phyloP scores from a whole-genome alignment of 2,888 invertebrate genomes.

The Spilarctia lutea region DNA sequence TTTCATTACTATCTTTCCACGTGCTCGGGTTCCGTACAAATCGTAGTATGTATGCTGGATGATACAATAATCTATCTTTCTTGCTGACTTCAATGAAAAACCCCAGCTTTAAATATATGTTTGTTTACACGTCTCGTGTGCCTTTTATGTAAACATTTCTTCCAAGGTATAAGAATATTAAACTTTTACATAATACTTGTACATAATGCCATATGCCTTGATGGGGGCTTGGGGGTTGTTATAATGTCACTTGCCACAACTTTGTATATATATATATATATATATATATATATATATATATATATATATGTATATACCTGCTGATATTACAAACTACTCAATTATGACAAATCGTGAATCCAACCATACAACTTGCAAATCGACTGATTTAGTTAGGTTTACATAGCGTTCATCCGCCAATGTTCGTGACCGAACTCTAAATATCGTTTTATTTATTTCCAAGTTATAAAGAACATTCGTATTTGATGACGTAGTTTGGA shows the following conservation, averaged over 20 bases:
- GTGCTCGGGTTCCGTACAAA: too few relatives aligned
- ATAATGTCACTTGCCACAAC: too few relatives aligned
- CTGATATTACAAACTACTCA: conserved; percentile 2
- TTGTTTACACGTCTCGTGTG: too few relatives aligned
- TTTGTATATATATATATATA: neutral
- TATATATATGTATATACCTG: neutral
- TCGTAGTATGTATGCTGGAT: neutral
- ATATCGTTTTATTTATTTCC: conserved; percentile 53
- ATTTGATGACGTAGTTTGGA: conserved; percentile 29
- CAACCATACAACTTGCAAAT: conserved; percentile 37
- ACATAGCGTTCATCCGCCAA: conserved; percentile 58
- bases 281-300: neutral
- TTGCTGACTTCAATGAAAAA: too few relatives aligned
- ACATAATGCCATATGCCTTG: too few relatives aligned
- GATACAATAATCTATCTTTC: neutral
- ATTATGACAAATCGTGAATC: conserved; percentile 29
- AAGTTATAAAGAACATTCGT: conserved; percentile 38
- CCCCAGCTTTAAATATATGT: too few relatives aligned
- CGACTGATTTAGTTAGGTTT: conserved; percentile 63
- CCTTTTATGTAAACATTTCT: too few relatives aligned
- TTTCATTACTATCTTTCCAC: neutral
- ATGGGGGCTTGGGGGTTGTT: too few relatives aligned
- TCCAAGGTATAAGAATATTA: too few relatives aligned
- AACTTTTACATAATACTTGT: too few relatives aligned
- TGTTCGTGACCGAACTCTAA: conserved; percentile 72